These are phyloP conservation scores for Cyprinus carpio DNA, from an alignment of 2,113 vertebrate genomes.

Conservation along the genomic window DNA sequence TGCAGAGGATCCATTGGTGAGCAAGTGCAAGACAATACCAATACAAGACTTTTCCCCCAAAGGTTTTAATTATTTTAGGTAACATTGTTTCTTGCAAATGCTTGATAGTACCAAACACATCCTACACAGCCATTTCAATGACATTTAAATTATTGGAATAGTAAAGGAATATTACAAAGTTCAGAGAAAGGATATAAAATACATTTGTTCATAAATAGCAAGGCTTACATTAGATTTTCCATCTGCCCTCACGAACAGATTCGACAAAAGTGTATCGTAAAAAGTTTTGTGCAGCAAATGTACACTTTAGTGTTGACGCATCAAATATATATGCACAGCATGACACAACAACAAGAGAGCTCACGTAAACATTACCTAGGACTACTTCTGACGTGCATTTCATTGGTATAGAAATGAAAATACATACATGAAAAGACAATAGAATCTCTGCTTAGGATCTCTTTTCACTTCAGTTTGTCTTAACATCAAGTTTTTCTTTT, in stretches of 20 bases:
- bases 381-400: slow-evolving; percentile 61
- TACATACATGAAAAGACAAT: slow-evolving; percentile 12
- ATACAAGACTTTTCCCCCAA: not conserved
- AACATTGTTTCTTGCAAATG: slow-evolving; percentile 56
- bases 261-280: slow-evolving; percentile 61
- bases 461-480: not conserved
- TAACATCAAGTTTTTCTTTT: not conserved
- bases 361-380: slow-evolving; percentile 59
- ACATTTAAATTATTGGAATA: slow-evolving; percentile 51
- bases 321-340: slow-evolving; percentile 53
- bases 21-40: too few relatives aligned
- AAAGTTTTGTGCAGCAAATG: slow-evolving; percentile 58
- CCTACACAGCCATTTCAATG: not conserved
- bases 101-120: slow-evolving; percentile 61
- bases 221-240: slow-evolving; percentile 50
- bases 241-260: slow-evolving; percentile 51
- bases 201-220: slow-evolving; percentile 63
- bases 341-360: slow-evolving; percentile 61
- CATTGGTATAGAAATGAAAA: slow-evolving; percentile 55
- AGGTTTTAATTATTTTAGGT: slow-evolving; percentile 59
- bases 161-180: slow-evolving; percentile 71
- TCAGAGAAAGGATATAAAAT: slow-evolving; percentile 72
- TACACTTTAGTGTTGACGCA: slow-evolving; percentile 56
- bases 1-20: too few relatives aligned
- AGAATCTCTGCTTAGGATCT: not conserved